Conservation (phyloP, 2,113 vertebrate genomes). For the Zosterops lateralis region DNA sequence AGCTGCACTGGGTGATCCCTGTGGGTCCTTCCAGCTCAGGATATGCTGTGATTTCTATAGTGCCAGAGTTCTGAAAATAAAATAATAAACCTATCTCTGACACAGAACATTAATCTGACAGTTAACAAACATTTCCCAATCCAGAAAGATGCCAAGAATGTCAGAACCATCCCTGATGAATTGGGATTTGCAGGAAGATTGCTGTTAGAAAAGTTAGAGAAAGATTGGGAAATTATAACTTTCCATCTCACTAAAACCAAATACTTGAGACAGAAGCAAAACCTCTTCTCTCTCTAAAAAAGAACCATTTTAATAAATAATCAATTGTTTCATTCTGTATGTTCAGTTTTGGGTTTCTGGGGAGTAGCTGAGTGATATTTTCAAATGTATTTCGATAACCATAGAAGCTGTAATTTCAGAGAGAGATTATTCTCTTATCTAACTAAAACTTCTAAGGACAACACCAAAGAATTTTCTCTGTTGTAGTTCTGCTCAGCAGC, state of each 20-base stretch:
- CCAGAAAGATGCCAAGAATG: not conserved
- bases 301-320: not conserved
- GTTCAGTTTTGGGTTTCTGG: not conserved
- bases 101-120: not conserved
- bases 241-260: not conserved
- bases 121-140: not conserved
- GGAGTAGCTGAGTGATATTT: not conserved
- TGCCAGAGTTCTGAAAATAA: not conserved
- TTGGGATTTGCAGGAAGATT: not conserved
- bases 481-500: not conserved
- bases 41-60: not conserved
- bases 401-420: not conserved
- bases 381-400: not conserved
- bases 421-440: not conserved
- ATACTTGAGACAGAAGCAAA: not conserved
- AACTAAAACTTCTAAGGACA: slow-evolving; percentile 17
- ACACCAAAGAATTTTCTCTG: slow-evolving; percentile 1
- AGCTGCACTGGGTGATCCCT: accelerated
- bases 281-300: not conserved
- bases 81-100: not conserved
- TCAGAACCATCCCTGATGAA: not conserved
- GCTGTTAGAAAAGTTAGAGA: not conserved
- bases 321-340: not conserved
- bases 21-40: not conserved
- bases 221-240: not conserved